A percentile compares a stretch with the other conserved stretches of the same genome.
These are phyloP conservation scores for Hypocryptadius cinnamomeus DNA, from an alignment of 2,113 vertebrate species.

Conservation along the genomic window DNA sequence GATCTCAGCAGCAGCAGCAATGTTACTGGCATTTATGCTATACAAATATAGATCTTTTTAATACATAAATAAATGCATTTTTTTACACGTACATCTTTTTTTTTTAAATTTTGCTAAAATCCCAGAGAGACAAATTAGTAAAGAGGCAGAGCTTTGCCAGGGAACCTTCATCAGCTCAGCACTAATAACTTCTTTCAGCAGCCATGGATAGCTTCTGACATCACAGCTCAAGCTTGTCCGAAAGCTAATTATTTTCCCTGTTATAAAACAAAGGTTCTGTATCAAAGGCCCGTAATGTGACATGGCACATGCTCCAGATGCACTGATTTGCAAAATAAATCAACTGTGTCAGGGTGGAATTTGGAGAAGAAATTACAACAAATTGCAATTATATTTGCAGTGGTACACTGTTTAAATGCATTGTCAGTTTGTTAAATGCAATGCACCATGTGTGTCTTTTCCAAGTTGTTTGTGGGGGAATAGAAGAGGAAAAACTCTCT, in stretches of 20 bases:
- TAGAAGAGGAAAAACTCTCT: not conserved
- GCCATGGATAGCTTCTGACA: constrained; percentile 67
- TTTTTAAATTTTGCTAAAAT: constrained; percentile 63
- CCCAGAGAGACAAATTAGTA: constrained; percentile 79
- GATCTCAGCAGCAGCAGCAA: not conserved
- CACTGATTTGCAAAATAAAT: constrained; percentile 78
- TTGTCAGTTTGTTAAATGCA: constrained; percentile 55
- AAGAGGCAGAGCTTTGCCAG: constrained; percentile 68
- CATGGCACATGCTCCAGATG: constrained; percentile 70
- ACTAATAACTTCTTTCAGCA: constrained; percentile 78
- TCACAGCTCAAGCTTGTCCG: constrained; percentile 74
- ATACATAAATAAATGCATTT: not conserved
- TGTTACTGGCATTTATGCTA: not conserved
- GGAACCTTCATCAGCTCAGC: constrained; percentile 70
- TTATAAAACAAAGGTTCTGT: constrained; percentile 79
- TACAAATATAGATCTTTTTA: not conserved
- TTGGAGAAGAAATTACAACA: constrained; percentile 74
- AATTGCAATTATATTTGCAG: constrained; percentile 70
- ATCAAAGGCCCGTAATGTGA: constrained; percentile 76
- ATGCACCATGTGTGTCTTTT: constrained; percentile 1
- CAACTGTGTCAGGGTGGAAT: constrained; percentile 69
- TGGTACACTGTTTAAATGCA: constrained; percentile 54
- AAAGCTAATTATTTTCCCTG: constrained; percentile 78
- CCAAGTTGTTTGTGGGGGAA: not conserved
- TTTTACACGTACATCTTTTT: constrained; percentile 34